Base-by-base conservation (phyloP, 2,113 vertebrate species). In the Etheostoma spectabile region DNA sequence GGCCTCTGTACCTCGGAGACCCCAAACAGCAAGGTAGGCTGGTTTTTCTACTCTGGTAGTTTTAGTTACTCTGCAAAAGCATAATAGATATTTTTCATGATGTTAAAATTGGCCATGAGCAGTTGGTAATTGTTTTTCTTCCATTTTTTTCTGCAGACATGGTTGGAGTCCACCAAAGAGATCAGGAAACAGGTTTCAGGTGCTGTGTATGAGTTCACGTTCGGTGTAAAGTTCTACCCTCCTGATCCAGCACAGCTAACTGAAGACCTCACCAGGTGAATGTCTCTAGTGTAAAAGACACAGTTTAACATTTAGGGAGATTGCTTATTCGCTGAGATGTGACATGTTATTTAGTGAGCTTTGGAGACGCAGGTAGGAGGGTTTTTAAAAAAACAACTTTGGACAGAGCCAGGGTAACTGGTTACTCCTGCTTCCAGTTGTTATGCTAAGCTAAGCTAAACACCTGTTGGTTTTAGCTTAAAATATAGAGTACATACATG, bases 221-320 rank as follows among this genome's bases (percentile, higher is more conserved):
- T 99, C 91, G 97, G 92, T 62, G 96, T 98, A 86, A 99, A 99
- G 90, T 99, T 99, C 93, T 99, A 99, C 89, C 98, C 98, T 63
- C 96, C 98, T 53, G 98, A 99, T 93, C 98, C 98, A 22, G 97
- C 97, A 27, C 96, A 97, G 65, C 68, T 99, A 74, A 97, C 95
- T 33, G 98, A 99, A 93, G 98, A 99, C 91, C 96, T 99, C 83
- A 99, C 98, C 88, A 98, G 98, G 98, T 99, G 93, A 88, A 51
- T 35, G 12, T 16, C 38, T 49, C 15, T 2, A 7, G 22, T 38
- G 13, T 59, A 59, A 5, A 52, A 57, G 53, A n/a, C 64, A 42
- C 11, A 35, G 7, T 57, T 68, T 13, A 6, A 38, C 16, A 10
- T 78, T 64, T 69, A 1, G 12, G 5, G 27, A 22, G 52, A 45